Percentiles rank a stretch among this genome's conserved stretches.
phyloP scores from a whole-genome alignment of 2,888 invertebrate species.

The Pycnomerus fuliginosus region DNA sequence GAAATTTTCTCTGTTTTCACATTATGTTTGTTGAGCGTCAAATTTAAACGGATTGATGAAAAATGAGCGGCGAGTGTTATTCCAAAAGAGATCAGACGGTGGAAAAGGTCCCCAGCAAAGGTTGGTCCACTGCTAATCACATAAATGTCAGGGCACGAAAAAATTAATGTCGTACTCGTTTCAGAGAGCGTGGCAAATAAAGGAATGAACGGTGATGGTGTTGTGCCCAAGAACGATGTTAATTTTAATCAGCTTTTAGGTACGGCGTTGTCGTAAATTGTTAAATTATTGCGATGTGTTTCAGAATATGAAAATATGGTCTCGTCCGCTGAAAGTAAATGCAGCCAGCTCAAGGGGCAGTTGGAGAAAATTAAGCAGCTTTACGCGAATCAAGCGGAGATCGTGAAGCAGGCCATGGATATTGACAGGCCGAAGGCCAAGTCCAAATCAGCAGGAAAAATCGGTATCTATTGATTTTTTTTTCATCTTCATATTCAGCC shows the following conservation, averaged over 20 bases:
- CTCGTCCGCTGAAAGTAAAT: conserved; percentile 47
- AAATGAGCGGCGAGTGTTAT: conserved; percentile 17
- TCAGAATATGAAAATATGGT: conserved; percentile 50
- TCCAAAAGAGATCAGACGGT: not conserved
- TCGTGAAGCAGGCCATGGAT: not conserved
- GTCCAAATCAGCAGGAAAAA: too few species aligned
- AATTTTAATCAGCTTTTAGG: conserved; percentile 6
- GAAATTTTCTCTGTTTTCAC: conserved; percentile 9
- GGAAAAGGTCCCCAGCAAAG: not conserved
- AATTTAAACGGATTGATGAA: conserved; percentile 6
- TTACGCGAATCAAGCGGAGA: conserved; percentile 28
- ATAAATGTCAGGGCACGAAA: too few species aligned
- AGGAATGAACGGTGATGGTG: too few species aligned
- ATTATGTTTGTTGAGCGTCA: conserved; percentile 6
- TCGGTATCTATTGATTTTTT: too few species aligned
- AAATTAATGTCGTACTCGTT: too few species aligned
- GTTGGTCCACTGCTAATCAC: too few species aligned
- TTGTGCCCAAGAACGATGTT: too few species aligned
- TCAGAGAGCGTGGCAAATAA: too few species aligned
- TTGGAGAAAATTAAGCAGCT: conserved; percentile 49
- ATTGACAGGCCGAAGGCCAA: too few species aligned
- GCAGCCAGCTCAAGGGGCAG: conserved; percentile 46
- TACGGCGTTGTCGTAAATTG: not conserved
- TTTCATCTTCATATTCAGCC: too few species aligned
- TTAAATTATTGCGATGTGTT: conserved; percentile 1